Conservation (phyloP, 2,113 vertebrate genomes). For the Xiphophorus hellerii region DNA sequence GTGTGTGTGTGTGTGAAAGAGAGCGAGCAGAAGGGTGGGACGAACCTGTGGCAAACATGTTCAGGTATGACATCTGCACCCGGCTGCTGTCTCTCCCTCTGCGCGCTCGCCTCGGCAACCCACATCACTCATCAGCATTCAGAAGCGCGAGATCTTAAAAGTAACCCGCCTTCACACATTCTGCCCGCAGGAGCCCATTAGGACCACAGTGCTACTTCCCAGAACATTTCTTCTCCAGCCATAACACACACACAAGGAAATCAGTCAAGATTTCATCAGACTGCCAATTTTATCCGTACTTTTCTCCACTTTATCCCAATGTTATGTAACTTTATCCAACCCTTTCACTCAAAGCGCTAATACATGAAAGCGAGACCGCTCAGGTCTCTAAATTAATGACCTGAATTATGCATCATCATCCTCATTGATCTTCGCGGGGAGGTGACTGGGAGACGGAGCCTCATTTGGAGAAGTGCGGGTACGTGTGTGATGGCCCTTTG, state of each 20-base stretch:
- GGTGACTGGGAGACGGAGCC: constrained; percentile 24
- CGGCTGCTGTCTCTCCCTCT: constrained; percentile 33
- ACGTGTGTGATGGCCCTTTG: constrained; percentile 31
- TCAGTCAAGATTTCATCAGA: constrained; percentile 15
- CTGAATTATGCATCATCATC: constrained; percentile 58
- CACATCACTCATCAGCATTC: constrained; percentile 64
- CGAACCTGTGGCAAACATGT: constrained; percentile 9
- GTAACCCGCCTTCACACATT: constrained; percentile 38
- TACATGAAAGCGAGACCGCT: constrained; percentile 17
- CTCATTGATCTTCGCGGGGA: constrained; percentile 58
- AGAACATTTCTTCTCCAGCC: constrained; percentile 26
- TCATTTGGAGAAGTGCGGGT: constrained; percentile 22
- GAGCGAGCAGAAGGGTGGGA: constrained; percentile 1
- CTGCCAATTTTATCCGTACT: constrained; percentile 20
- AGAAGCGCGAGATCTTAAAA: constrained; percentile 39
- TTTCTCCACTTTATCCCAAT: constrained; percentile 16
- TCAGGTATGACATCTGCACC: constrained; percentile 29
- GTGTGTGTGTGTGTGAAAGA: background rate
- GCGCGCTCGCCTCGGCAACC: constrained; percentile 16
- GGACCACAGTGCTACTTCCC: constrained; percentile 6
- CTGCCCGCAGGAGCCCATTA: constrained; percentile 51
- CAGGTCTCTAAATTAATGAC: constrained; percentile 45
- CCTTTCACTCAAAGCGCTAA: constrained; percentile 30
- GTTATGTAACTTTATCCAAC: constrained; percentile 28
- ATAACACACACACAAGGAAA: constrained; percentile 1